Evolutionary conservation across 1,140 invertebrate species (phyloP).

Genomic region (Aphidius ervi): DNA sequence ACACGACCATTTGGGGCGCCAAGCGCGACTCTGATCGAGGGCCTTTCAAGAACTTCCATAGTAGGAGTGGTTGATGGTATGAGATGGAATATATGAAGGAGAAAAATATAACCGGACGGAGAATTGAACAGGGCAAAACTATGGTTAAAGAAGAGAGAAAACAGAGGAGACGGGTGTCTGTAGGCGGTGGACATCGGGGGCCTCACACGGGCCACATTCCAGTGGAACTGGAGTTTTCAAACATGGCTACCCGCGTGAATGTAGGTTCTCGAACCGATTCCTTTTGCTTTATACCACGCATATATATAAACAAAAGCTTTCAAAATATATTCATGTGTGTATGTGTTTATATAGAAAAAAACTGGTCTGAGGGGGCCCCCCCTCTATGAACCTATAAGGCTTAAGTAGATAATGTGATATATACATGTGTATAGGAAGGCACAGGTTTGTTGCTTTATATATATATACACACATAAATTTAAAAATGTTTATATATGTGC

Average conservation of each 20-base stretch:
- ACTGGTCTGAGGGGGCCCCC: too few relatives aligned
- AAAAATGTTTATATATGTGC: not conserved
- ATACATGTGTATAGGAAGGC: too few relatives aligned
- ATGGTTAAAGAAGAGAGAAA: slow-evolving; percentile 23
- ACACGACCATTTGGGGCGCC: slow-evolving; percentile 54
- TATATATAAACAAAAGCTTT: not conserved
- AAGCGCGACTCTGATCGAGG: slow-evolving; percentile 26
- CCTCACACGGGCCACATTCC: slow-evolving; percentile 46
- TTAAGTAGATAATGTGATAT: too few relatives aligned
- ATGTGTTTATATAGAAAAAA: not conserved
- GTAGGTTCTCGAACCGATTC: slow-evolving; percentile 52
- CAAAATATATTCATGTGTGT: not conserved
- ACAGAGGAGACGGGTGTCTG: slow-evolving; percentile 17
- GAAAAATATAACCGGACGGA: not conserved
- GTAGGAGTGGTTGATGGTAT: slow-evolving; percentile 2
- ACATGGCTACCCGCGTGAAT: slow-evolving; percentile 51
- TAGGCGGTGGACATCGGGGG: slow-evolving; percentile 19
- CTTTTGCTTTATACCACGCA: slow-evolving; percentile 6
- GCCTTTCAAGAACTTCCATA: too few relatives aligned
- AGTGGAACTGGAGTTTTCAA: slow-evolving; percentile 46
- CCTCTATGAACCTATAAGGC: too few relatives aligned
- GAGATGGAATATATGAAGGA: slow-evolving; percentile 7
- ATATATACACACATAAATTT: too few relatives aligned
- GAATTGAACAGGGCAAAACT: not conserved
- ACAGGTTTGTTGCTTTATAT: too few relatives aligned